Evolutionary conservation across 2,113 vertebrate species (phyloP).

Genomic region (Rhombomys opimus): DNA sequence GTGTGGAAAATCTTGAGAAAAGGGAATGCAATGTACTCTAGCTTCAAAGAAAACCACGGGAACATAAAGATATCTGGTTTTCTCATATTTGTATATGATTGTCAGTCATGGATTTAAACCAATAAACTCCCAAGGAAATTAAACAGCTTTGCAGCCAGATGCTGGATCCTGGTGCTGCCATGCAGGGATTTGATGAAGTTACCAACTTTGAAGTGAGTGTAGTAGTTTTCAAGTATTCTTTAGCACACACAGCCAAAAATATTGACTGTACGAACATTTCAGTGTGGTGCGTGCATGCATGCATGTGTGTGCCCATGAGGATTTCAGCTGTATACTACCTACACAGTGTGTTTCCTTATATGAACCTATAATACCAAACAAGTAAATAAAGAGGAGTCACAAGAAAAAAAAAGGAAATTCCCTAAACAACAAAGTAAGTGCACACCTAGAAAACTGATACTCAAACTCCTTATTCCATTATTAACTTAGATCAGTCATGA

Average conservation of each 20-base stretch:
- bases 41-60: slow-evolving; percentile 51
- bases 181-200: slow-evolving; percentile 75
- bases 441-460: neutral
- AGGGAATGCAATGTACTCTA: neutral
- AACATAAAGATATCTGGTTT: slow-evolving; percentile 80
- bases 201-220: slow-evolving; percentile 78
- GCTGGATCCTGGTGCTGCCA: slow-evolving; percentile 75
- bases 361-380: neutral
- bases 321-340: neutral
- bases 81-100: slow-evolving; percentile 77
- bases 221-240: slow-evolving; percentile 70
- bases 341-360: neutral
- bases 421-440: neutral
- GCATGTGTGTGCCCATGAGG: neutral
- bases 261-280: neutral
- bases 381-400: neutral
- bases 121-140: slow-evolving; percentile 78
- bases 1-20: slow-evolving; percentile 35
- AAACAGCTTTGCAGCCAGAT: slow-evolving; percentile 84
- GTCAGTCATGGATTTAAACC: slow-evolving; percentile 80
- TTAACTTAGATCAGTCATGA: neutral
- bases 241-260: slow-evolving; percentile 40
- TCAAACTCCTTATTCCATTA: neutral
- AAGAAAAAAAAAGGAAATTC: neutral
- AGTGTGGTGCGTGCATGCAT: neutral